A percentile compares a stretch with the other conserved stretches of the same genome.
These are phyloP conservation scores for Apocheima hispidaria DNA, from an alignment of 2,888 invertebrate genomes.

Conservation along the genomic window DNA sequence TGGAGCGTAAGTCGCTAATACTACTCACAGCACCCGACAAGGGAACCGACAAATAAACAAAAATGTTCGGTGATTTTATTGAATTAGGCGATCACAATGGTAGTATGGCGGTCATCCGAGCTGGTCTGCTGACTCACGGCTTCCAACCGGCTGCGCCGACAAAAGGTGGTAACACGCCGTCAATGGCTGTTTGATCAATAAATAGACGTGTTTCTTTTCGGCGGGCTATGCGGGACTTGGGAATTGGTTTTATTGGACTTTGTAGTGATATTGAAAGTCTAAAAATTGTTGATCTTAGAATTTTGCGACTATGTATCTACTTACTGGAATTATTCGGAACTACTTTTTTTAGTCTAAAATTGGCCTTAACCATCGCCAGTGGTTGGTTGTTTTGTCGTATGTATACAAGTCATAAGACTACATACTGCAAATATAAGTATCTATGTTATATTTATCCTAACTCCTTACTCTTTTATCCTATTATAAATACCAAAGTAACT, in stretches of 20 bases:
- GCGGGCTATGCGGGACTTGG: slow-evolving; percentile 45
- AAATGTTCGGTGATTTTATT: slow-evolving; percentile 84
- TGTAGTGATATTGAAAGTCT: neutral
- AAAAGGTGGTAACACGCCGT: slow-evolving; percentile 84
- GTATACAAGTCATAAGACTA: too few species aligned
- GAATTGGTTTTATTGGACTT: slow-evolving; percentile 47
- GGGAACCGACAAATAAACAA: slow-evolving; percentile 83
- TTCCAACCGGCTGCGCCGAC: slow-evolving; percentile 70
- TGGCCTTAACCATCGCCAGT: too few species aligned
- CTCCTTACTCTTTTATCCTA: too few species aligned
- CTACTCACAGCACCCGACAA: slow-evolving; percentile 73
- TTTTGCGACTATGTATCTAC: neutral
- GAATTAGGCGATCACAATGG: slow-evolving; percentile 85
- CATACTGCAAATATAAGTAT: too few species aligned
- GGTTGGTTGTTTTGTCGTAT: too few species aligned
- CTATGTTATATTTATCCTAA: too few species aligned
- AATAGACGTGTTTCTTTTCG: slow-evolving; percentile 68
- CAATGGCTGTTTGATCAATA: slow-evolving; percentile 83
- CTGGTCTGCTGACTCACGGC: slow-evolving; percentile 75
- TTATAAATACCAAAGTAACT: too few species aligned
- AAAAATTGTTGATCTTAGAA: neutral
- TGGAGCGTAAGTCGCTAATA: slow-evolving; percentile 71
- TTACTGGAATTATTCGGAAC: too few species aligned
- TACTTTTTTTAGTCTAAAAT: too few species aligned
- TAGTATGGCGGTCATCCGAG: slow-evolving; percentile 60